Percentiles rank a stretch among this genome's conserved stretches.
These are phyloP conservation scores for Physeter macrocephalus DNA, from an alignment of 2,113 vertebrate genomes.

Conservation along the genomic window DNA sequence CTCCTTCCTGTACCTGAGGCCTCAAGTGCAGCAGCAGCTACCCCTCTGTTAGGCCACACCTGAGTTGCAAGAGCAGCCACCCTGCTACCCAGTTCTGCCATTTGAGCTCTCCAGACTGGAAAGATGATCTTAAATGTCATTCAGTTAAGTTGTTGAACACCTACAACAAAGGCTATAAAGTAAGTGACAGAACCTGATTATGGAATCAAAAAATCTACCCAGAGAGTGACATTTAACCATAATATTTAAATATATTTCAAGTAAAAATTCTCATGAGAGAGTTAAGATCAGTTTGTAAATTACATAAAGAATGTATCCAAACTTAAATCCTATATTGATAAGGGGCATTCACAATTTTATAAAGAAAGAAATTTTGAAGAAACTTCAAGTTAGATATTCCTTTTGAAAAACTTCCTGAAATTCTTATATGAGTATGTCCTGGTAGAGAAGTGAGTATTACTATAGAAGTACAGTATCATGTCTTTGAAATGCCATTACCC, in stretches of 20 bases:
- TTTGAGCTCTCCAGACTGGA: not conserved
- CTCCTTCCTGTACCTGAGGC: not conserved
- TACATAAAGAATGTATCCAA: not conserved
- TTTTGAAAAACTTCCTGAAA: not conserved
- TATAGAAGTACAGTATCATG: not conserved
- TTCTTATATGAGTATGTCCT: not conserved
- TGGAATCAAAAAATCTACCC: not conserved
- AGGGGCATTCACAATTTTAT: not conserved
- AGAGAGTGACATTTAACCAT: not conserved
- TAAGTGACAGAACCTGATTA: not conserved
- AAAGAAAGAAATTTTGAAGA: not conserved
- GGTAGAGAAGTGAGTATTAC: not conserved
- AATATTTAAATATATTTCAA: not conserved
- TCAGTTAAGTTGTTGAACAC: not conserved
- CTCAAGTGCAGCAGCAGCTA: not conserved
- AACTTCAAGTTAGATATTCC: not conserved
- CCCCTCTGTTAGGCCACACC: not conserved
- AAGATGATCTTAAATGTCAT: not conserved
- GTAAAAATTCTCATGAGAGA: not conserved
- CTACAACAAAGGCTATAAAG: not conserved
- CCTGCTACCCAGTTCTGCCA: not conserved
- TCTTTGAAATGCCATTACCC: conserved; percentile 11
- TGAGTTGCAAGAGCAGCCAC: not conserved
- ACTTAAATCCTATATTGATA: not conserved
- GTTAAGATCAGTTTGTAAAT: not conserved